Evolutionary conservation across 2,888 invertebrate genomes (phyloP).

Genomic region (Choristoneura rosaceana): DNA sequence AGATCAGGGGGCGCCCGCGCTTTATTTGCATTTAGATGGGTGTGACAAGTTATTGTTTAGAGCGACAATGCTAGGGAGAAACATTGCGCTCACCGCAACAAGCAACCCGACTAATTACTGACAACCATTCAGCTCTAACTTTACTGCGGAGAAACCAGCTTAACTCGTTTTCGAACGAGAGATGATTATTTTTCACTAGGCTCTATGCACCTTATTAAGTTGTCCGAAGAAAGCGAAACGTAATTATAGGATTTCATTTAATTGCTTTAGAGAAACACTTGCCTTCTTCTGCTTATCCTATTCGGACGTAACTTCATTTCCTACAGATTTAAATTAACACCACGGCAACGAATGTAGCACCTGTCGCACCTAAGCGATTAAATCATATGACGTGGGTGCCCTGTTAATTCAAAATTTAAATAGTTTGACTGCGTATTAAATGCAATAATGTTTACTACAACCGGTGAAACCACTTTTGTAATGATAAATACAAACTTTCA

Average conservation of each 20-base stretch:
- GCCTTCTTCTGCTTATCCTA: neutral
- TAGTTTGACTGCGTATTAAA: conserved; percentile 32
- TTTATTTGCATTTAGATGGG: conserved; percentile 81
- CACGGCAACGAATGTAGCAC: conserved; percentile 32
- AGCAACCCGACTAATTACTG: conserved; percentile 60
- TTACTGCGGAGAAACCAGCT: conserved; percentile 20
- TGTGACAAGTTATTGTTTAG: conserved; percentile 72
- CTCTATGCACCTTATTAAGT: neutral
- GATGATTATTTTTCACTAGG: conserved; percentile 15
- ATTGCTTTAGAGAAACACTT: neutral
- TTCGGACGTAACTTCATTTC: neutral
- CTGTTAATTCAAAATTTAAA: conserved; percentile 30
- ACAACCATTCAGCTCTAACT: conserved; percentile 53
- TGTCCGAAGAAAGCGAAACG: neutral
- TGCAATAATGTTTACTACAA: conserved; percentile 46
- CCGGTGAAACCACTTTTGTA: conserved; percentile 46
- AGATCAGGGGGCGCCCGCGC: conserved; percentile 69
- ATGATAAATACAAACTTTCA: conserved; percentile 59
- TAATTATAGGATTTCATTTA: conserved; percentile 5
- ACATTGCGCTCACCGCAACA: conserved; percentile 41
- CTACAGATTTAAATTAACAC: conserved; percentile 28
- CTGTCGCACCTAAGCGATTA: conserved; percentile 27
- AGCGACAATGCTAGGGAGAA: conserved; percentile 46
- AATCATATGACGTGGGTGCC: conserved; percentile 22
- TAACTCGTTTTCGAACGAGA: conserved; percentile 26